phyloP scores from a whole-genome alignment of 2,888 invertebrate species.

The Leistus spinibarbis region DNA sequence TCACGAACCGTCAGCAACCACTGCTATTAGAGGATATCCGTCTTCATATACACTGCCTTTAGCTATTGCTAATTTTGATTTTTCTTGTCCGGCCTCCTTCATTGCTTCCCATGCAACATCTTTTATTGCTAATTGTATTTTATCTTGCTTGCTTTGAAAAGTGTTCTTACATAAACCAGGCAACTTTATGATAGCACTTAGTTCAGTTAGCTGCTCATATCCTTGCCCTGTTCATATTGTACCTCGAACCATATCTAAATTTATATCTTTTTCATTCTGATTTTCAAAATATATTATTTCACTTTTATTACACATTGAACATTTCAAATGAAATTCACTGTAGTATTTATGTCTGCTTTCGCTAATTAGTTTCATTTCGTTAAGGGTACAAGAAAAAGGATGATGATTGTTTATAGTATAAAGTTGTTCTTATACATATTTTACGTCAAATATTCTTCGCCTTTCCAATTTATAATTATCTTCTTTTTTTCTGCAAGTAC shows the following conservation, averaged over 20 bases:
- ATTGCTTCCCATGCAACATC: background rate
- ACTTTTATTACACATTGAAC: conserved; percentile 8
- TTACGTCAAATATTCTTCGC: background rate
- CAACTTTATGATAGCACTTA: background rate
- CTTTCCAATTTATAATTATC: background rate
- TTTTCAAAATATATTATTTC: background rate
- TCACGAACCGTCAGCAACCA: conserved; percentile 25
- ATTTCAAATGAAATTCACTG: background rate
- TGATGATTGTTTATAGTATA: background rate
- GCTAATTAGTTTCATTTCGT: background rate
- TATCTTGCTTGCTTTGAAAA: background rate
- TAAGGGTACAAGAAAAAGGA: background rate
- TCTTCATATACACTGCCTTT: background rate
- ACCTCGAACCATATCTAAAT: background rate
- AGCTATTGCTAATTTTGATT: background rate
- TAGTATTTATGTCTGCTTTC: background rate
- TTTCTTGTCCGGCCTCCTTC: conserved; percentile 1
- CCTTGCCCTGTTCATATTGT: background rate
- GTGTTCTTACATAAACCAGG: background rate
- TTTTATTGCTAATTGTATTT: background rate
- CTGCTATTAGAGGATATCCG: background rate
- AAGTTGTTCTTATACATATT: background rate
- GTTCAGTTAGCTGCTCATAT: background rate
- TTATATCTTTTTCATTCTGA: background rate
- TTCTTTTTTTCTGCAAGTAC: background rate